Evolutionary conservation across 2,888 invertebrate species (phyloP).

Genomic region (Cabera pusaria): DNA sequence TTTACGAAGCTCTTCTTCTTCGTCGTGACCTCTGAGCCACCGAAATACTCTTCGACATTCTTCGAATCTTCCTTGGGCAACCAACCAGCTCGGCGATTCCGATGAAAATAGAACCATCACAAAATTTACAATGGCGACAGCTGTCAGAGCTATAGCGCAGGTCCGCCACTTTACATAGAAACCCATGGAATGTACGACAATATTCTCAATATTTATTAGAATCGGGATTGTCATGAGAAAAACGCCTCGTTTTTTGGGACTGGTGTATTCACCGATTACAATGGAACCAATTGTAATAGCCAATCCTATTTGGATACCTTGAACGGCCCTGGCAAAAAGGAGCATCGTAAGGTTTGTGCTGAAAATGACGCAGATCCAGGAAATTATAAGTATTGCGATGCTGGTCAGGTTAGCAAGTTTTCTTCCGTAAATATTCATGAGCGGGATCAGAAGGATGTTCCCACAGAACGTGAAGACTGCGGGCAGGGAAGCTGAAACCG

Average conservation of each 20-base stretch:
- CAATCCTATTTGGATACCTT: slow-evolving; percentile 79
- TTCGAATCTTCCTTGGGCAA: slow-evolving; percentile 76
- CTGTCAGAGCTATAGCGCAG: slow-evolving; percentile 73
- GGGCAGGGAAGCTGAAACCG: slow-evolving; percentile 49
- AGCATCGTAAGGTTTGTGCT: slow-evolving; percentile 52
- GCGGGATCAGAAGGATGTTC: slow-evolving; percentile 45
- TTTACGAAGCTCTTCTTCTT: slow-evolving; percentile 59
- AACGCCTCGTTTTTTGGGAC: slow-evolving; percentile 83
- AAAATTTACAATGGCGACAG: slow-evolving; percentile 69
- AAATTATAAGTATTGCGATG: slow-evolving; percentile 65
- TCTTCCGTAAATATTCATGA: slow-evolving; percentile 78
- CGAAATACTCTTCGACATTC: slow-evolving; percentile 81
- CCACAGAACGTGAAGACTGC: slow-evolving; percentile 47
- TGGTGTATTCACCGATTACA: slow-evolving; percentile 80
- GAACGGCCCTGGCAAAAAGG: slow-evolving; percentile 56
- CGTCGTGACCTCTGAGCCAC: slow-evolving; percentile 73
- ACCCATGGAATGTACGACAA: slow-evolving; percentile 84
- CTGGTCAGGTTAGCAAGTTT: slow-evolving; percentile 66
- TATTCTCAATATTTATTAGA: slow-evolving; percentile 82
- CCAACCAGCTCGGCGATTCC: slow-evolving; percentile 86
- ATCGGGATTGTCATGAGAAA: slow-evolving; percentile 84
- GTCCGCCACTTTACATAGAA: slow-evolving; percentile 80
- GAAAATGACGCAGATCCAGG: slow-evolving; percentile 73
- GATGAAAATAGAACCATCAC: slow-evolving; percentile 66
- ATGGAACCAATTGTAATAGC: slow-evolving; percentile 71